Conservation (phyloP, 2,797 vertebrate species). For the Intellagama lesueurii region DNA sequence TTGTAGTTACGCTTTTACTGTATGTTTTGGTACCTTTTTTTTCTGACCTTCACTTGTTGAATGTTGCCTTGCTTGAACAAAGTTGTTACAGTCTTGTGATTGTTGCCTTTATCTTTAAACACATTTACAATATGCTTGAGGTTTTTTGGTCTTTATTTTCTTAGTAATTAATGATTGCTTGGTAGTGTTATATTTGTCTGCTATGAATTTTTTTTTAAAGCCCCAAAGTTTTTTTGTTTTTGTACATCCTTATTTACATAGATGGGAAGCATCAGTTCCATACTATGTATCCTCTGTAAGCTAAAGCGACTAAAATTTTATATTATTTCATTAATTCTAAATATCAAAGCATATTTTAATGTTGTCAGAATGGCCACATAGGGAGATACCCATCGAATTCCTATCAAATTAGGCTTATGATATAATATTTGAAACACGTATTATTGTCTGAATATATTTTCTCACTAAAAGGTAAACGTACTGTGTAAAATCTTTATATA, state of each 20-base stretch:
- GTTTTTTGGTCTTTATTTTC: not conserved
- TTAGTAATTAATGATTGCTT: not conserved
- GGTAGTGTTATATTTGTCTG: not conserved
- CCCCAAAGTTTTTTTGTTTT: not conserved
- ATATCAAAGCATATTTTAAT: not conserved
- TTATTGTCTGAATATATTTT: not conserved
- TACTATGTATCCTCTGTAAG: not conserved
- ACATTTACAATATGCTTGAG: not conserved
- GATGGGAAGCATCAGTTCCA: not conserved
- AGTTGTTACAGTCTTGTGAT: not conserved
- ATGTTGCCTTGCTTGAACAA: not conserved
- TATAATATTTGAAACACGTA: not conserved
- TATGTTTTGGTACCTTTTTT: not conserved
- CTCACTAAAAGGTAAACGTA: not conserved
- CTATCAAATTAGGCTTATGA: not conserved
- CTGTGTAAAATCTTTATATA: not conserved
- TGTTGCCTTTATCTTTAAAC: not conserved
- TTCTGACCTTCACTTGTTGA: conserved; percentile 1
- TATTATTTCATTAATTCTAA: not conserved
- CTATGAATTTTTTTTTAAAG: not conserved
- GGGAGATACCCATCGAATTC: not conserved
- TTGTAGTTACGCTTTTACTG: not conserved
- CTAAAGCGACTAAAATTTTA: not conserved
- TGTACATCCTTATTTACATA: not conserved
- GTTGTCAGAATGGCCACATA: not conserved